These are phyloP conservation scores for Zalophus californianus DNA, from an alignment of 2,797 vertebrate species.

Conservation along the genomic window DNA sequence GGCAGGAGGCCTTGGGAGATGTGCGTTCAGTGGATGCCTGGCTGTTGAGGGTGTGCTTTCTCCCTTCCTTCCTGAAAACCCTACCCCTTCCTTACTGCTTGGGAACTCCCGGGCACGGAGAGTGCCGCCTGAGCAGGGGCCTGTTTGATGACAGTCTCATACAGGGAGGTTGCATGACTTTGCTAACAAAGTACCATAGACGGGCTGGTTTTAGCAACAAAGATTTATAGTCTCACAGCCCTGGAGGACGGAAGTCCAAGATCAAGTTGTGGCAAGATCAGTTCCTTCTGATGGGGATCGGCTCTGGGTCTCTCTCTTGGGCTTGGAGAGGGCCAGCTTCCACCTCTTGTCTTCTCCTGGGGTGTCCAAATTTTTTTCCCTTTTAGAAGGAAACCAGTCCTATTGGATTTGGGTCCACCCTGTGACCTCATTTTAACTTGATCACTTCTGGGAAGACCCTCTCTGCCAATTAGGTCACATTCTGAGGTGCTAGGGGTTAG, in stretches of 20 bases:
- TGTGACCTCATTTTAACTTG: background rate
- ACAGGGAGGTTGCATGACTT: rapidly evolving
- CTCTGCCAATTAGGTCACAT: background rate
- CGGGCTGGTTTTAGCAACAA: background rate
- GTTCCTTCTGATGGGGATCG: background rate
- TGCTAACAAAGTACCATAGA: background rate
- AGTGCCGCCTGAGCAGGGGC: too few species aligned
- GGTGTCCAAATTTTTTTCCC: background rate
- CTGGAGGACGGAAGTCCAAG: background rate
- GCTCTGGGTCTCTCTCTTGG: background rate
- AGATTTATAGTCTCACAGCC: background rate
- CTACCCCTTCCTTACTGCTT: background rate
- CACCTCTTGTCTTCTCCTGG: background rate
- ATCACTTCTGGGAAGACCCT: background rate
- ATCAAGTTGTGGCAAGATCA: background rate
- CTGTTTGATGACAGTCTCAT: too few species aligned
- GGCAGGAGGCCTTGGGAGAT: background rate
- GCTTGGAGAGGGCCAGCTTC: background rate
- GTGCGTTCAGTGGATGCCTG: too few species aligned
- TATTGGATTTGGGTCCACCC: background rate
- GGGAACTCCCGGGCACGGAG: background rate
- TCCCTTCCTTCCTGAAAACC: background rate
- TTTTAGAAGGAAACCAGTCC: background rate
- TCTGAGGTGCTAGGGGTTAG: background rate
- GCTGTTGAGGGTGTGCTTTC: too few species aligned